These are phyloP conservation scores for Porites lutea DNA, from an alignment of 64 coral and sea anemone species.

Conservation along the genomic window DNA sequence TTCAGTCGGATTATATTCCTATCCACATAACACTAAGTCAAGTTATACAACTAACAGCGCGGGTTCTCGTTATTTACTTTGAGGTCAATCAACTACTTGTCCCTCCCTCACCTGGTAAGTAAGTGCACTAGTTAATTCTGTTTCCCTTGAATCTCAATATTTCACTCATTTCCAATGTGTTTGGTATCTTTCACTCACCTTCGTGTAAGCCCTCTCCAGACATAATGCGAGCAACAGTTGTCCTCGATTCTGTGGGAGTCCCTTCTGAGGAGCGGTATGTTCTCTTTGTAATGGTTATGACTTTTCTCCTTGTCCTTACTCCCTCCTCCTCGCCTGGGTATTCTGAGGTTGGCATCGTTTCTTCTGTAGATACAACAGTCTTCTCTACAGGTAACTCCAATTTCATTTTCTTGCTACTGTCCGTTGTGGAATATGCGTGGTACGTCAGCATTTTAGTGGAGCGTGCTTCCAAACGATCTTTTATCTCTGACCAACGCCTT, in stretches of 20 bases:
- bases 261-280: constrained; percentile 79
- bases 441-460: constrained; percentile 64
- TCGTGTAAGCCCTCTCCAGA: constrained; percentile 55
- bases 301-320: constrained; percentile 67
- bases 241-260: constrained; percentile 81
- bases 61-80: no score
- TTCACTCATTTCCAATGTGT: no score
- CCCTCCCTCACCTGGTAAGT: no score
- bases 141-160: no score
- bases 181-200: constrained; percentile 6
- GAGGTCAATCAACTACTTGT: no score
- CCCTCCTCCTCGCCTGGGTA: constrained; percentile 48
- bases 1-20: no score
- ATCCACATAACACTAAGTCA: no score
- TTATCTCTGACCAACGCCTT: constrained; percentile 75
- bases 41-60: no score
- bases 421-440: constrained; percentile 73
- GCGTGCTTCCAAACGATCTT: constrained; percentile 64
- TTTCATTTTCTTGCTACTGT: constrained; percentile 77
- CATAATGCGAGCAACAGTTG: constrained; percentile 77
- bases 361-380: constrained; percentile 58
- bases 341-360: constrained; percentile 72
- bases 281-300: constrained; percentile 88
- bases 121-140: no score
- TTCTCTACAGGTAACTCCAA: constrained; percentile 74